phyloP scores from a whole-genome alignment of 2,888 invertebrate species.

The Hirtodrosophila histrioides region DNA sequence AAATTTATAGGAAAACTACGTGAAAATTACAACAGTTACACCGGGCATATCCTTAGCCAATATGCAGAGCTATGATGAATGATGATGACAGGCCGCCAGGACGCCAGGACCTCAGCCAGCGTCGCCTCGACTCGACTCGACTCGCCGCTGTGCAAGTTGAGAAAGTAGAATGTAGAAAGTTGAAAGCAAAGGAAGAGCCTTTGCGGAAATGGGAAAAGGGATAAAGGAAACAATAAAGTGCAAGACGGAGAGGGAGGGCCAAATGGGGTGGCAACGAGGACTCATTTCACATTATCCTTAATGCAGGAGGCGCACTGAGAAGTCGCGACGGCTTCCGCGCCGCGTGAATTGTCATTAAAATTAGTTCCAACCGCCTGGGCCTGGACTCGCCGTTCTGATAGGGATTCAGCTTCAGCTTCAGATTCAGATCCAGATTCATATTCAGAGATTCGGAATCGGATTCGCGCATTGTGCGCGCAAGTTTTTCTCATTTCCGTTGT shows the following conservation, averaged over 20 bases:
- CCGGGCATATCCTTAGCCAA: slow-evolving; percentile 8
- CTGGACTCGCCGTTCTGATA: slow-evolving; percentile 1
- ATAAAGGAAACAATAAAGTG: slow-evolving; percentile 20
- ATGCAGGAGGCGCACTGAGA: slow-evolving; percentile 17
- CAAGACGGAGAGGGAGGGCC: slow-evolving; percentile 7
- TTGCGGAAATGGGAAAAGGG: slow-evolving; percentile 38
- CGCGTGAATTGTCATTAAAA: slow-evolving; percentile 79
- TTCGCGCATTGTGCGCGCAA: slow-evolving; percentile 51
- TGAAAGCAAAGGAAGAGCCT: slow-evolving; percentile 1
- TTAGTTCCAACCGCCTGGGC: slow-evolving; percentile 65
- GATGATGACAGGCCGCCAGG: slow-evolving; percentile 23
- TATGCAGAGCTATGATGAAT: slow-evolving; percentile 45
- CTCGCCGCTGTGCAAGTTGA: background rate
- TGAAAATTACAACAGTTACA: slow-evolving; percentile 53
- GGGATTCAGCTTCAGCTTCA: slow-evolving; percentile 23
- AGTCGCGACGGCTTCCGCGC: slow-evolving; percentile 53
- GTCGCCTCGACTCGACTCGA: background rate
- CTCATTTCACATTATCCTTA: slow-evolving; percentile 44
- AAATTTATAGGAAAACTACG: slow-evolving; percentile 59
- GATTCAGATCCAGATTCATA: slow-evolving; percentile 16
- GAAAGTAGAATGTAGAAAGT: slow-evolving; percentile 13
- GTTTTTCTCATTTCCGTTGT: slow-evolving; percentile 74
- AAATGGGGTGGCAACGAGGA: slow-evolving; percentile 33
- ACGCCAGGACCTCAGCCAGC: slow-evolving; percentile 5
- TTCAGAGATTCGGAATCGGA: slow-evolving; percentile 34